Base-by-base conservation (phyloP, 2,113 vertebrate genomes). In the Caranx melampygus region DNA sequence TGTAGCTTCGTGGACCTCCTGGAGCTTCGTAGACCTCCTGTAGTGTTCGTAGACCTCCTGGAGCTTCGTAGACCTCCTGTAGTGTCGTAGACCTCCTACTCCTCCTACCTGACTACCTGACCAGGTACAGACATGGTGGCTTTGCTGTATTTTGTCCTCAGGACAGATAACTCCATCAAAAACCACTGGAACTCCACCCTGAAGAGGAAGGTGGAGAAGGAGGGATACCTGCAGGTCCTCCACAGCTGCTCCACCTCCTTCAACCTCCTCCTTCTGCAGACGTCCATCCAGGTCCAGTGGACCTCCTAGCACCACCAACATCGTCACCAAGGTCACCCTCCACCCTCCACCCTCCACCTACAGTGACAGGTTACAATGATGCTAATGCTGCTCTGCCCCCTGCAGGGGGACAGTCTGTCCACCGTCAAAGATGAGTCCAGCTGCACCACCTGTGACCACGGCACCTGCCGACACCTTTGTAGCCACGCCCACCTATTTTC, bases 111-210 rank as follows among this genome's bases (percentile, higher is more conserved):
- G n/a, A 47, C 45, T 5, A 15, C 16, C 15, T 26, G 26, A 26
- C 37, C 8, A 2, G 37, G 61, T 33, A 0, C 49, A n/a, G 40
- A 6, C n/a, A 18, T 26, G 31, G 3, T 6, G 8, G 10, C 8
- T 13, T 3, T 11, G 3, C 51, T 72, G 49, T 65, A 11, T 74
- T 21, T 45, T 66, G 6, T 89, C 76, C 26, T 81, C 93, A 99
- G 98, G 95, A 99, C 97, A 5, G 97, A 99, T 86, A 99, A 99
- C 94, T 96, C 97, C 37, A 98, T 99, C 81, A 99, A 99, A 92
- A 99, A 99, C 93, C 98, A 97, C 92, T 99, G 98, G 98, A 99
- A 99, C 95, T 98, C 97, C 88, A 98, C 97, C 57, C 96, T 99
- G 95, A 93, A 96, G 91, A 96, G 97, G 89, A 98, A 97, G 86